Evolutionary conservation across 2,888 invertebrate genomes (phyloP).

Genomic region (Hypomecis punctinalis): DNA sequence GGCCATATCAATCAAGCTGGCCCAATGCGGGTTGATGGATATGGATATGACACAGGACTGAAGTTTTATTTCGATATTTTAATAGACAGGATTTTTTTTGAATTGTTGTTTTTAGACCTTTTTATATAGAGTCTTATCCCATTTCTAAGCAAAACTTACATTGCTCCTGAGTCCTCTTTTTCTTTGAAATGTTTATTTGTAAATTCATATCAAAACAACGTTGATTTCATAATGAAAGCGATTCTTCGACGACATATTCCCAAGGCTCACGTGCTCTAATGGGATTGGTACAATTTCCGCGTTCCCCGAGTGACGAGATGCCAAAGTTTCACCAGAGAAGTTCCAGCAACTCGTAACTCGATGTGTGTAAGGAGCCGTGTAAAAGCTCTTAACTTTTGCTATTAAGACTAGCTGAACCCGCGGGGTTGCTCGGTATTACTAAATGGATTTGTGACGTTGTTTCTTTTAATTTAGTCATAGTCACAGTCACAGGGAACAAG

Average conservation of each 20-base stretch:
- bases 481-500: too few species aligned
- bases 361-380: slow-evolving; percentile 15
- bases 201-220: too few species aligned
- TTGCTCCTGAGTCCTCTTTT: too few species aligned
- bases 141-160: too few species aligned
- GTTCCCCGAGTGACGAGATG: background rate
- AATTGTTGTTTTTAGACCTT: too few species aligned
- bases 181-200: too few species aligned
- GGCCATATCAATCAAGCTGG: too few species aligned
- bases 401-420: background rate
- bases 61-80: too few species aligned
- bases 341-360: slow-evolving; percentile 14
- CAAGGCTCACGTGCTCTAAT: background rate
- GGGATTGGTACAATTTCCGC: background rate
- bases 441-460: background rate
- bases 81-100: too few species aligned
- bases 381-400: slow-evolving; percentile 18
- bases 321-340: slow-evolving; percentile 10
- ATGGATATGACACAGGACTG: too few species aligned
- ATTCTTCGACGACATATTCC: background rate
- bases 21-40: too few species aligned
- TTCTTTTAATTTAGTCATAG: background rate
- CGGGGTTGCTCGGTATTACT: slow-evolving; percentile 9
- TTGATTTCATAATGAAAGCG: background rate
- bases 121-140: too few species aligned